Conservation (phyloP, 2,797 vertebrate species). For the Tiaroga cobitis region DNA sequence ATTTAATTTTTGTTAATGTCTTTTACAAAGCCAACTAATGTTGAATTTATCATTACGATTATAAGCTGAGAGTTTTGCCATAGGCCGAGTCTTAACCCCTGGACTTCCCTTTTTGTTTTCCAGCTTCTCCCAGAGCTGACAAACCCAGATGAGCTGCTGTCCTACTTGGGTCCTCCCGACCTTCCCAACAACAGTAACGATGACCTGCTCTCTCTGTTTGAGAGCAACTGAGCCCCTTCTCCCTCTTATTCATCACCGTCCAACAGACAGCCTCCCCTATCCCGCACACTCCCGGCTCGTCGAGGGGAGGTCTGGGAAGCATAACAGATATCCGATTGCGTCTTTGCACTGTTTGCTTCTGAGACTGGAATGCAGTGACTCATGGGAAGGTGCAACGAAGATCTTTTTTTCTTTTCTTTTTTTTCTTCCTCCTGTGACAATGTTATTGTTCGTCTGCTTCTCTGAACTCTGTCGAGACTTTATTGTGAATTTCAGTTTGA, state of each 20-base stretch:
- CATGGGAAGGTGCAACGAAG: constrained; percentile 49
- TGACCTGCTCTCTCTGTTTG: constrained; percentile 94
- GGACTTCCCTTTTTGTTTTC: neutral
- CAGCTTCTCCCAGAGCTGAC: constrained; percentile 95
- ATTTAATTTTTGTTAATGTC: neutral
- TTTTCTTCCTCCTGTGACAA: constrained; percentile 39
- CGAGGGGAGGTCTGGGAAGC: constrained; percentile 38
- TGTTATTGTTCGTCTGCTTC: constrained; percentile 57
- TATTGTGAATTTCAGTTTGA: constrained; percentile 47
- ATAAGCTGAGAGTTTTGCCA: neutral
- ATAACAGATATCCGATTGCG: constrained; percentile 42
- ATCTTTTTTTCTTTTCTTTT: constrained; percentile 23
- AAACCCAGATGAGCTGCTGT: constrained; percentile 93
- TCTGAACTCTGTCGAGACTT: constrained; percentile 56
- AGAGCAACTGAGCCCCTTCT: constrained; percentile 87
- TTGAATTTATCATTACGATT: neutral
- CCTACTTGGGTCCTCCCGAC: constrained; percentile 92
- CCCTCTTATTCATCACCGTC: constrained; percentile 49
- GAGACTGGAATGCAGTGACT: constrained; percentile 56
- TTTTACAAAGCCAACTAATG: neutral
- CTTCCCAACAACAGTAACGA: constrained; percentile 93
- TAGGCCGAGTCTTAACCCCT: neutral
- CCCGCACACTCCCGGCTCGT: constrained; percentile 53
- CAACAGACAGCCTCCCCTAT: constrained; percentile 49
- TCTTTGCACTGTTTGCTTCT: constrained; percentile 37